phyloP scores from a whole-genome alignment of 2,888 invertebrate genomes.

The Coleophora deauratella region DNA sequence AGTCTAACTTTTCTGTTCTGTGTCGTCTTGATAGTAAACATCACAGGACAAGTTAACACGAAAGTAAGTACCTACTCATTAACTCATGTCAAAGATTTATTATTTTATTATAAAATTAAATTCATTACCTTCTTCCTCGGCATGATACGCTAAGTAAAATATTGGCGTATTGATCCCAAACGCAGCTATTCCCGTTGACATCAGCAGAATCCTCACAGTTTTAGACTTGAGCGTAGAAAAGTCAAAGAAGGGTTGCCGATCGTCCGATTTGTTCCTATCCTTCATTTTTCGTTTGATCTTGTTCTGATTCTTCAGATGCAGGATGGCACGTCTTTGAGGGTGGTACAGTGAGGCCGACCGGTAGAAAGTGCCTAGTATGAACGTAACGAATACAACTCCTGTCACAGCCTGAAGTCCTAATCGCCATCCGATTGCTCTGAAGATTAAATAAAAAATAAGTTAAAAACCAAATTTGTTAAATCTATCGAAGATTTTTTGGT shows the following conservation, averaged over 20 bases:
- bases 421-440: constrained; percentile 86
- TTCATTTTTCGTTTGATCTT: constrained; percentile 84
- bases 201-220: constrained; percentile 86
- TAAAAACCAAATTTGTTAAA: neutral
- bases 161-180: constrained; percentile 91
- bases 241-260: constrained; percentile 89
- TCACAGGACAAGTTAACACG: no score
- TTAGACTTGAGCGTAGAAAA: constrained; percentile 88
- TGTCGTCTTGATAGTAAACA: no score
- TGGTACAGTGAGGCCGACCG: constrained; percentile 92
- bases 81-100: no score
- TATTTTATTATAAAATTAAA: no score
- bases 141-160: constrained; percentile 86
- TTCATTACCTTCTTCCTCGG: constrained; percentile 79
- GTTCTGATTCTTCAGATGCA: constrained; percentile 89
- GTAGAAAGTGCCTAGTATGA: constrained; percentile 90
- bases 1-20: no score
- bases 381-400: constrained; percentile 86
- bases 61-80: no score
- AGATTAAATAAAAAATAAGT: constrained; percentile 16
- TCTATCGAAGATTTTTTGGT: no score
- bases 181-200: constrained; percentile 85
- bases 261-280: constrained; percentile 83
- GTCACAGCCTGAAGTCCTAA: constrained; percentile 89
- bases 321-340: constrained; percentile 88